Base-by-base conservation (phyloP, 2,797 vertebrate species). In the Cyprinodon diabolis region DNA sequence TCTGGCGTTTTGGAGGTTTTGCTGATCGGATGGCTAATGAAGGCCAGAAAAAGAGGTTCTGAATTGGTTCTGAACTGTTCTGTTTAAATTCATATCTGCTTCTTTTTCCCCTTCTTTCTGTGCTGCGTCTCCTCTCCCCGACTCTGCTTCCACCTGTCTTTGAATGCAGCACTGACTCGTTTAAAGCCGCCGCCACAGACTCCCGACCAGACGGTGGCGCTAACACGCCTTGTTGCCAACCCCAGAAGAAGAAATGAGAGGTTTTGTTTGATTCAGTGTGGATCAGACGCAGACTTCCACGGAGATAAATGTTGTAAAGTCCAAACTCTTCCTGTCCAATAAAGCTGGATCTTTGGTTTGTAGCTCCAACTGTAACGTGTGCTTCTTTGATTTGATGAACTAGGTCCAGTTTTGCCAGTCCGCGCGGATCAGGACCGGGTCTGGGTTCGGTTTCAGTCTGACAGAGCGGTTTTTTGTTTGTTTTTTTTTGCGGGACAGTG, bases 91-190 rank as follows among this genome's bases (percentile, higher is more conserved):
- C 69, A 58, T 78, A 35, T 69, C 74, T 75, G 23, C 52, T 69
- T 77, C 80, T 74, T 67, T 49, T 62, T 70, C 68, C 71, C 82
- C 35, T 37, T 84, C 69, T 62, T 58, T 72, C 68, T 77, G 76
- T 76, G 74, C 75, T 71, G 65, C 17, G 68, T 68, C 66, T 84
- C 79, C 65, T 71, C 52, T 37, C 72, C 68, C 66, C 48, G 45
- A 48, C 66, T 52, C 51, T 74, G 21, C 66, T 66, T 85, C 81
- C 83, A 76, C 66, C 82, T 88, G 83, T 86, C 84, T 77, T 77
- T 83, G 75, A 76, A 71, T 80, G 78, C 87, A 88, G 87, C 82
- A 74, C 78, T 87, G 83, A 89, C 51, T 78, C 75, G 81, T 81
- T 81, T 73, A 85, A 73, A 65, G 78, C 72, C 48, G 76, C 79